Evolutionary conservation across 37 sponge, comb jelly and placozoan genomes (phyloP).

Genomic region (Dysidea cf. avara): DNA sequence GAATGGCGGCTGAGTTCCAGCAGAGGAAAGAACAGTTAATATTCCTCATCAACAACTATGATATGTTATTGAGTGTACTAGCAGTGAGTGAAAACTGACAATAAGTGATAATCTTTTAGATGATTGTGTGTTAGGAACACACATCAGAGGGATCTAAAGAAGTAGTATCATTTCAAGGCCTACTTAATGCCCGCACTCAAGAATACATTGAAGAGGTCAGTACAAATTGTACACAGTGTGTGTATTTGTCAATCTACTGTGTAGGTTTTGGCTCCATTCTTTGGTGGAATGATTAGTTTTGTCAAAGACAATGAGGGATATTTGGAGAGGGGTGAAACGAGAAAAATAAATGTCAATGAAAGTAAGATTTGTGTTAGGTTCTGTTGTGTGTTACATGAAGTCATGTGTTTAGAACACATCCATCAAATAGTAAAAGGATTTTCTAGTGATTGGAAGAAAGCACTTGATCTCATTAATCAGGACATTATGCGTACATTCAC

Average conservation of each 20-base stretch:
- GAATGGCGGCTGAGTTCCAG: constrained; percentile 97
- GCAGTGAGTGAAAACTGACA: constrained; percentile 35
- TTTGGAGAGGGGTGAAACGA: constrained; percentile 72
- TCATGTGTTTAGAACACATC: constrained; percentile 46
- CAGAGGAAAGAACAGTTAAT: constrained; percentile 91
- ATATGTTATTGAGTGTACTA: constrained; percentile 92
- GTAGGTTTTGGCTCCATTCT: constrained; percentile 85
- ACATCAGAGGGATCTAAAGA: constrained; percentile 84
- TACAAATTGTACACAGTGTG: not conserved
- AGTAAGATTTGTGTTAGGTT: constrained; percentile 20
- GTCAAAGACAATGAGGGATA: constrained; percentile 87
- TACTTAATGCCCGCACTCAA: constrained; percentile 83
- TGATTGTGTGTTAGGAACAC: constrained; percentile 40
- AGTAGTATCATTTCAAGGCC: constrained; percentile 79
- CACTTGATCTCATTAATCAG: constrained; percentile 81
- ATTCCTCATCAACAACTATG: constrained; percentile 99
- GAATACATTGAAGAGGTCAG: constrained; percentile 95
- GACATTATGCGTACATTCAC: constrained; percentile 91
- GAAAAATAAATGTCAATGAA: constrained; percentile 63
- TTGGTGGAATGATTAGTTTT: constrained; percentile 93
- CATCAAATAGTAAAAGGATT: constrained; percentile 88
- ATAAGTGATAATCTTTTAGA: not conserved
- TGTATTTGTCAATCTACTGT: not conserved
- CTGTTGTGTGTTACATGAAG: not conserved
- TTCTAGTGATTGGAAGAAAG: constrained; percentile 85